These are phyloP conservation scores for Anastatus disparis DNA, from an alignment of 1,140 invertebrate genomes.

Conservation along the genomic window DNA sequence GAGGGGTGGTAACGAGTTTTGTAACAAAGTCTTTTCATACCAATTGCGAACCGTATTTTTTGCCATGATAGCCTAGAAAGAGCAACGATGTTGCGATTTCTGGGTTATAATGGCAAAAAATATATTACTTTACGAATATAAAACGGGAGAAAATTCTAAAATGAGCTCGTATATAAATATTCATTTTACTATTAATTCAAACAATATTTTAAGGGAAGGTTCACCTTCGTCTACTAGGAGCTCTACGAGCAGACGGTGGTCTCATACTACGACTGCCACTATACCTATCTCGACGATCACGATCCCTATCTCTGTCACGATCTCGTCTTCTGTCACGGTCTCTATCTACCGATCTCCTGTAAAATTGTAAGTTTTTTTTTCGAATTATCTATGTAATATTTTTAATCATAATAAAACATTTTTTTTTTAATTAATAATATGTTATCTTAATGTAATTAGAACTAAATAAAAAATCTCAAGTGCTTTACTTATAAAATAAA, in stretches of 20 bases:
- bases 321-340: conserved; percentile 64
- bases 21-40: no score
- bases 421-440: background rate
- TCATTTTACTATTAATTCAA: no score
- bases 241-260: conserved; percentile 63
- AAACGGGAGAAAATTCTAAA: no score
- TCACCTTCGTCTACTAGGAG: conserved; percentile 63
- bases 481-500: background rate
- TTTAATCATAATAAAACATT: background rate
- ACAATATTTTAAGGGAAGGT: no score
- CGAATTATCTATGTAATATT: background rate
- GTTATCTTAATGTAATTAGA: background rate
- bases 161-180: no score
- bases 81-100: no score
- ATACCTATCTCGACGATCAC: conserved; percentile 63
- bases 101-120: no score
- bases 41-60: no score
- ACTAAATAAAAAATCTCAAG: background rate
- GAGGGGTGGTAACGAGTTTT: no score
- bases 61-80: no score
- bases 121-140: no score
- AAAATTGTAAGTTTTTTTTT: conserved; percentile 33
- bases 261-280: conserved; percentile 63
- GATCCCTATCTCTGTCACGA: conserved; percentile 62
- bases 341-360: conserved; percentile 59